These are phyloP conservation scores for Ladona fulva DNA, from an alignment of 1,140 invertebrate genomes.

Conservation along the genomic window DNA sequence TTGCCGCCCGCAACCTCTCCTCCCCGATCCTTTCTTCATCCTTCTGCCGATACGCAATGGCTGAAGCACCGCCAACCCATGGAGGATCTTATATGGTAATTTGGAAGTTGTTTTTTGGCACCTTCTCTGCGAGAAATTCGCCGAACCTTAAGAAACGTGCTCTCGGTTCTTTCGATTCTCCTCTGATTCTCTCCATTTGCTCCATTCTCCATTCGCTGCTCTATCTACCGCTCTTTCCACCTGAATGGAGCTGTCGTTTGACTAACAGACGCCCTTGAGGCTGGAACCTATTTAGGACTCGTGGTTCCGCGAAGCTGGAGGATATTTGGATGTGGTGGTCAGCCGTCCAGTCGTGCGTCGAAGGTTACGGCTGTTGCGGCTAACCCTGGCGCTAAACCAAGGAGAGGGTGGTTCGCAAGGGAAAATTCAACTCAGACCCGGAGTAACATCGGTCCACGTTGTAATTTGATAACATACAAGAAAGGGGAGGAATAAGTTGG, in stretches of 20 bases:
- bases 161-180: neutral
- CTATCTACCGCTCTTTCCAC: neutral
- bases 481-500: too few species aligned
- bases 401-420: too few species aligned
- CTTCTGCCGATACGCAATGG: neutral
- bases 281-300: neutral
- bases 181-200: neutral
- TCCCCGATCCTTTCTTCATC: neutral
- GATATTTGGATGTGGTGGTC: too few species aligned
- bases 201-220: neutral
- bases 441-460: too few species aligned
- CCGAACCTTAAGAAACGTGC: neutral
- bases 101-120: neutral
- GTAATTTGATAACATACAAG: too few species aligned
- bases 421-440: too few species aligned
- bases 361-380: too few species aligned
- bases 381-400: too few species aligned
- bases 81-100: neutral
- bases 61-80: neutral
- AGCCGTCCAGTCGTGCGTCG: too few species aligned
- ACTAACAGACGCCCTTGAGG: neutral
- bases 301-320: too few species aligned
- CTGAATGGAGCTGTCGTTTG: neutral
- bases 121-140: neutral
- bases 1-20: neutral